Percentiles rank a stretch among this genome's conserved stretches.
phyloP scores from a whole-genome alignment of 1,140 invertebrate genomes.

The Zophobas atratus region DNA sequence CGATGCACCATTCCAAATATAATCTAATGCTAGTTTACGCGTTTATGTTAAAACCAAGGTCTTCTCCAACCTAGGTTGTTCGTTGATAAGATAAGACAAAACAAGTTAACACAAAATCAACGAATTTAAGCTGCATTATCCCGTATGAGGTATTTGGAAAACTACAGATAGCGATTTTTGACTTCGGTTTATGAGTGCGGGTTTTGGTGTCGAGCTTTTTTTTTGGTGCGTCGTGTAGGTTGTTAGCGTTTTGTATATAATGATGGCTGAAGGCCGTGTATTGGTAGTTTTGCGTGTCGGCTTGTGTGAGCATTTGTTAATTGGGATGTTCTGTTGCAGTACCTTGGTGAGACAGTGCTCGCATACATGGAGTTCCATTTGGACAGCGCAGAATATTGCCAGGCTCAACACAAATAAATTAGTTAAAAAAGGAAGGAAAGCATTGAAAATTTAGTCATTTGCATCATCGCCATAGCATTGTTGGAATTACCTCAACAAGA shows the following conservation, averaged over 20 bases:
- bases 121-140: too few species aligned
- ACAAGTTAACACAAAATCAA: too few species aligned
- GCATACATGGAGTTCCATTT: slow-evolving; percentile 98
- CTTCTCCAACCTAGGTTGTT: too few species aligned
- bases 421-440: slow-evolving; percentile 55
- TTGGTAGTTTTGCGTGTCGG: neutral
- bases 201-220: too few species aligned
- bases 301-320: slow-evolving; percentile 3
- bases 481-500: slow-evolving; percentile 61
- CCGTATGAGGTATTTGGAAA: too few species aligned
- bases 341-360: slow-evolving; percentile 67
- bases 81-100: too few species aligned
- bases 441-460: slow-evolving; percentile 56
- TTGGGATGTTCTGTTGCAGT: slow-evolving; percentile 62
- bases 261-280: slow-evolving; percentile 1
- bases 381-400: slow-evolving; percentile 96
- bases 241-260: slow-evolving; percentile 32
- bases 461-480: slow-evolving; percentile 58
- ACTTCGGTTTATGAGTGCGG: too few species aligned
- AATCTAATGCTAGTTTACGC: too few species aligned
- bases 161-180: too few species aligned
- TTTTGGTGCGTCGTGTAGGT: neutral
- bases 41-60: too few species aligned
- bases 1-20: too few species aligned
- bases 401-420: slow-evolving; percentile 95